Evolutionary conservation across 2,888 invertebrate species (phyloP).

Genomic region (Saturnia japonica): DNA sequence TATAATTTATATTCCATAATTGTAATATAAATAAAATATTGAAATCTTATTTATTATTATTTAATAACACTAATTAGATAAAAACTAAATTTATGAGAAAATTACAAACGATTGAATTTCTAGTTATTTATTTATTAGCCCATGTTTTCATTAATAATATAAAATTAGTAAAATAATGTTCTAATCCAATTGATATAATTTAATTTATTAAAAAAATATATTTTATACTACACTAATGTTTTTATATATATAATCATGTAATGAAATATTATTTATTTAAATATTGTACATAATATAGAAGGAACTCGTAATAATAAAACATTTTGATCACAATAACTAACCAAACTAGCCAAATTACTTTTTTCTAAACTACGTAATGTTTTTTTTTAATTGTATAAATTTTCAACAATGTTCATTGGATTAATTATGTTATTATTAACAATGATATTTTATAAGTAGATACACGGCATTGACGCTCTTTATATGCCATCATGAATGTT

Average conservation of each 20-base stretch:
- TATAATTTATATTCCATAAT: not conserved
- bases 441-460: too few relatives aligned
- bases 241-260: not conserved
- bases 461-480: too few relatives aligned
- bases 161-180: not conserved
- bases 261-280: constrained; percentile 11
- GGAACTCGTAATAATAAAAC: not conserved
- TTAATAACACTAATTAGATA: not conserved
- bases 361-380: too few relatives aligned
- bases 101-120: not conserved
- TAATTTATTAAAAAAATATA: constrained; percentile 8
- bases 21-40: not conserved
- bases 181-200: not conserved
- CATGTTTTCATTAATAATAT: not conserved
- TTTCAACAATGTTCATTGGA: not conserved
- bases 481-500: too few relatives aligned
- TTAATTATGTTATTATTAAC: too few relatives aligned
- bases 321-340: not conserved
- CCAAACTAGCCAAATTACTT: too few relatives aligned
- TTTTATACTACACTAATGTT: not conserved
- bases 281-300: not conserved
- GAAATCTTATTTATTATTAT: not conserved
- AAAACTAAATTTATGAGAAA: not conserved
- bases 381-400: too few relatives aligned
- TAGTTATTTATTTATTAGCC: not conserved